Percentiles rank a stretch among this genome's conserved stretches.
phyloP scores from a whole-genome alignment of 2,888 invertebrate genomes.

The Rotaria sp. region DNA sequence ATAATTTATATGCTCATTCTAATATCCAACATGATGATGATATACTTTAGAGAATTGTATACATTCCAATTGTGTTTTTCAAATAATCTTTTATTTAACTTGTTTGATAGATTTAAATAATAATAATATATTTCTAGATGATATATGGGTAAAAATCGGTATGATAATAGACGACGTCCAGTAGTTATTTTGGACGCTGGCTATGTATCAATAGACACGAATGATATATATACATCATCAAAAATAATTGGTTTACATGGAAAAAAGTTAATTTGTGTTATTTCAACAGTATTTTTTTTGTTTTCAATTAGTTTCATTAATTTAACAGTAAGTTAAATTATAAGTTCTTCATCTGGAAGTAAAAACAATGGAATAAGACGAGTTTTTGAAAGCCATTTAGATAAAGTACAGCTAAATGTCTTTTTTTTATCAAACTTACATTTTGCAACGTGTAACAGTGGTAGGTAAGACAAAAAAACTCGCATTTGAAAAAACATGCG shows the following conservation, averaged over 20 bases:
- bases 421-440: too few relatives aligned
- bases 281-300: neutral
- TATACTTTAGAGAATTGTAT: neutral
- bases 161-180: neutral
- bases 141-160: neutral
- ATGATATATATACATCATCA: neutral
- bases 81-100: too few relatives aligned
- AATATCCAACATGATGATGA: neutral
- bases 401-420: too few relatives aligned
- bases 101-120: too few relatives aligned
- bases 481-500: too few relatives aligned
- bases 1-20: neutral
- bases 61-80: neutral
- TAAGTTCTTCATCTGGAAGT: too few relatives aligned
- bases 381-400: too few relatives aligned
- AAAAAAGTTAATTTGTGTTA: constrained; percentile 8
- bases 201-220: neutral
- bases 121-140: neutral
- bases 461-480: too few relatives aligned
- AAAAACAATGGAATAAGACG: too few relatives aligned
- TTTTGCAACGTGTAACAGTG: too few relatives aligned
- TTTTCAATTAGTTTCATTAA: constrained; percentile 2
- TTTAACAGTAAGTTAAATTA: neutral
- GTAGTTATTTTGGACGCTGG: neutral
- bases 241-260: neutral